Conservation (phyloP, 2,888 invertebrate species). For the Cynaeus angustus region DNA sequence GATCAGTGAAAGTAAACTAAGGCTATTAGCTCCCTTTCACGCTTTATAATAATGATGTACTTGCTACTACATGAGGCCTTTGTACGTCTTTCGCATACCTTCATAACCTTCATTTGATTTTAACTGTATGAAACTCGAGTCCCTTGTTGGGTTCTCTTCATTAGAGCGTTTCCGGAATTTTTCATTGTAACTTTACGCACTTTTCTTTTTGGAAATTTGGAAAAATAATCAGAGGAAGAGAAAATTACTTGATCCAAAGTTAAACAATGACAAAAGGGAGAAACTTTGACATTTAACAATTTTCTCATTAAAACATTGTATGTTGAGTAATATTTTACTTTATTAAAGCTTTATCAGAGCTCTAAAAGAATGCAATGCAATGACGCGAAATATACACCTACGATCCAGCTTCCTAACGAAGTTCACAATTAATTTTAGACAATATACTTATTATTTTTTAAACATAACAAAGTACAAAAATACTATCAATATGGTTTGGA, state of each 20-base stretch:
- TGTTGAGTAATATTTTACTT: too few species aligned
- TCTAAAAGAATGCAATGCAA: too few species aligned
- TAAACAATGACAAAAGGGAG: too few species aligned
- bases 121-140: slow-evolving; percentile 27
- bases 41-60: slow-evolving; percentile 26
- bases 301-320: too few species aligned
- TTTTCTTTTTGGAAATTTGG: slow-evolving; percentile 21
- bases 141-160: slow-evolving; percentile 26
- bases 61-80: slow-evolving; percentile 22
- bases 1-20: slow-evolving; percentile 17
- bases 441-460: too few species aligned
- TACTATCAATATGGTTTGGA: too few species aligned
- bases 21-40: slow-evolving; percentile 12
- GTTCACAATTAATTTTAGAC: too few species aligned
- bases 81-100: slow-evolving; percentile 18
- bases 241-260: slow-evolving; percentile 12
- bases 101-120: slow-evolving; percentile 37
- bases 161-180: slow-evolving; percentile 41
- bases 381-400: too few species aligned
- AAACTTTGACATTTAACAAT: too few species aligned
- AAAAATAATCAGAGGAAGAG: slow-evolving; percentile 15
- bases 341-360: too few species aligned
- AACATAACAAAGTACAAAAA: too few species aligned
- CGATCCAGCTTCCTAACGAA: too few species aligned
- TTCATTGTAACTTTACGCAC: slow-evolving; percentile 28